Conservation (phyloP, 1,140 invertebrate genomes). For the Habropoda laboriosa region DNA sequence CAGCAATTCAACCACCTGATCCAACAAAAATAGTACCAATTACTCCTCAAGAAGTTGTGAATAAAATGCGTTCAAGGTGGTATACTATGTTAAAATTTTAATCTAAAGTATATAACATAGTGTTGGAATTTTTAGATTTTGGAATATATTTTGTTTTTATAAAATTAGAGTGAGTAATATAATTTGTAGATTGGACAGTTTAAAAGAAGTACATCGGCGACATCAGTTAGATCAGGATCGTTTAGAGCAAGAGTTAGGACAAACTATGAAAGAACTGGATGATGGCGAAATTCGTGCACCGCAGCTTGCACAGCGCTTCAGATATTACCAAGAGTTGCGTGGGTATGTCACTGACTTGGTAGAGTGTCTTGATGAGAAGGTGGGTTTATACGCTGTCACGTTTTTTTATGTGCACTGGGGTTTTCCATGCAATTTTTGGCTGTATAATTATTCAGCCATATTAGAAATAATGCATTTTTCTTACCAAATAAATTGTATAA, state of each 20-base stretch:
- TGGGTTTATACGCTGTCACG: conserved; percentile 84
- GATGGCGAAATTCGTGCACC: conserved; percentile 85
- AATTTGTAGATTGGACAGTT: conserved; percentile 81
- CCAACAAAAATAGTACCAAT: conserved; percentile 80
- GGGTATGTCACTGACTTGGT: conserved; percentile 98
- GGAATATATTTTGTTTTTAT: not conserved
- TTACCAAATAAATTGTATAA: conserved; percentile 24
- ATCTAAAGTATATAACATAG: conserved; percentile 45
- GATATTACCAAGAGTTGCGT: conserved; percentile 97
- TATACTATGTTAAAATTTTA: conserved; percentile 45
- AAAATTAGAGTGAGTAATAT: conserved; percentile 57
- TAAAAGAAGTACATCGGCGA: conserved; percentile 84
- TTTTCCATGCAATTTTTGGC: conserved; percentile 63
- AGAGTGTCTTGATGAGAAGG: conserved; percentile 97
- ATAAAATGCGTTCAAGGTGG: conserved; percentile 84
- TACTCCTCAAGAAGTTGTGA: conserved; percentile 84
- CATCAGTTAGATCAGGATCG: conserved; percentile 82
- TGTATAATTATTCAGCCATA: conserved; percentile 51
- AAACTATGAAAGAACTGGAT: conserved; percentile 85
- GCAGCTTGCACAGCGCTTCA: conserved; percentile 89
- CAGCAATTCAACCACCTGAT: conserved; percentile 77
- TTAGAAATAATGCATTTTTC: conserved; percentile 49
- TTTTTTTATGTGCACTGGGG: conserved; percentile 74
- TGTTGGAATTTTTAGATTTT: not conserved
- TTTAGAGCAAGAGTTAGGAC: conserved; percentile 84